These are phyloP conservation scores for Phrynocephalus versicolor DNA, from an alignment of 2,113 vertebrate genomes.

Conservation along the genomic window DNA sequence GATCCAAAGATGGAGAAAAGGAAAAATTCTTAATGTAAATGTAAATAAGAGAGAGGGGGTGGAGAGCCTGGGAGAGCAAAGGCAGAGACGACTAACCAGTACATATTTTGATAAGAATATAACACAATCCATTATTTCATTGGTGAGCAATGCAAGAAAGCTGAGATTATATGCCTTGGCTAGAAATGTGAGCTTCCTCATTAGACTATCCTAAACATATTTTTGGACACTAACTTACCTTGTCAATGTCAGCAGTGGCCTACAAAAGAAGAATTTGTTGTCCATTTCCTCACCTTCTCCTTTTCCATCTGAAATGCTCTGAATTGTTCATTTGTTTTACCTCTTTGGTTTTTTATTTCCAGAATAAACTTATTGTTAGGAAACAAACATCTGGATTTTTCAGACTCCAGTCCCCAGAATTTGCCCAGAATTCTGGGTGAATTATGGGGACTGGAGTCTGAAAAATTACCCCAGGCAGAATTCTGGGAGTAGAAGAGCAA, in stretches of 20 bases:
- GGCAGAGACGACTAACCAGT: slow-evolving; percentile 57
- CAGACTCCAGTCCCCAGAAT: no score
- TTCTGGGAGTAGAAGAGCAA: no score
- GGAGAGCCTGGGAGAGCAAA: slow-evolving; percentile 36
- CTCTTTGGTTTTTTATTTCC: background rate
- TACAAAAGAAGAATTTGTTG: slow-evolving; percentile 30
- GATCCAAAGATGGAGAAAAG: slow-evolving; percentile 40
- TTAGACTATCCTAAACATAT: slow-evolving; percentile 44
- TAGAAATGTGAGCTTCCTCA: slow-evolving; percentile 14
- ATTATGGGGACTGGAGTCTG: no score
- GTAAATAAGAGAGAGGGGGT: slow-evolving; percentile 49
- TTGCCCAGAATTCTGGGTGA: no score
- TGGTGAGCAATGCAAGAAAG: slow-evolving; percentile 55
- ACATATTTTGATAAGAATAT: slow-evolving; percentile 65
- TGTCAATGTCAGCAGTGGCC: slow-evolving; percentile 41
- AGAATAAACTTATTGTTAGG: background rate
- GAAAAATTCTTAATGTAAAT: slow-evolving; percentile 64
- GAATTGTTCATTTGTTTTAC: background rate
- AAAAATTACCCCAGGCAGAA: no score
- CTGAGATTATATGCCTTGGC: background rate
- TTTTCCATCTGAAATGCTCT: background rate
- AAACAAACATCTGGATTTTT: no score
- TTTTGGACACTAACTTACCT: slow-evolving; percentile 40
- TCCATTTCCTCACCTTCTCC: background rate
- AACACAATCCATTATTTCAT: slow-evolving; percentile 53